Evolutionary conservation across 2,888 invertebrate genomes (phyloP), one percentile per base, ranked within the genome.

Genomic region (Drosophila testacea): DNA sequence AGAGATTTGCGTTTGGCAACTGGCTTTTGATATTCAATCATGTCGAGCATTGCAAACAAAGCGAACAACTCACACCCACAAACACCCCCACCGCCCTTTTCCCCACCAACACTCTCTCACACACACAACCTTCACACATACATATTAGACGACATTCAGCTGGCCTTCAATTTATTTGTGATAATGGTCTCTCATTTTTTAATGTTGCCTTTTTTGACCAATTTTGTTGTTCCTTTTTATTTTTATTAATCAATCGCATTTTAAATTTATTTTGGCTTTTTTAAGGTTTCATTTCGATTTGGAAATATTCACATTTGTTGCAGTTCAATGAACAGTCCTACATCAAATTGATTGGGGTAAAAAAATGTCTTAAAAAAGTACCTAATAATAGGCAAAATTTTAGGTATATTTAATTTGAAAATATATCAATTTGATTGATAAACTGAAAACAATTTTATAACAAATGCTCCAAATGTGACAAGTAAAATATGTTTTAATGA

Each of bases 11-110:
- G 71, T 88, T 74, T 68, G 67, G 65, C 74, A 74, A 79, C 81
- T 81, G 82, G 78, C 83, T 83, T 85, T 88, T 88, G 85, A 86
- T 86, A 86, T 86, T 86, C 85, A 86, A 86, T 86, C 85, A 88
- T 79, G 77, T 75, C 70, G 59, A 72, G 69, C 71, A 83, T 73
- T 60, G 62, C 70, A 39, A 65, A 74, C 73, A 69, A 67, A 81
- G 62, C 67, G 69, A 57, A 13, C 65, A 77, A 62, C 65, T 63
- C 65, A 57, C 62, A 69, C 61, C 27, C 62, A 46, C 50, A 30
- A 30, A 16, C 34, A 63, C 32, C 60, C 51, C 16, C 50, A n/a
- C 52, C 39, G 38, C 41, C 65, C n/a, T n/a, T n/a, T 60, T 39
- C 48, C 52, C 47, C 39, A 39, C 28, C 38, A 13, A 60, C 51